Evolutionary conservation across 2,888 invertebrate genomes (phyloP), one percentile per base, ranked within the genome.

Genomic region (Ethmia dodecea): DNA sequence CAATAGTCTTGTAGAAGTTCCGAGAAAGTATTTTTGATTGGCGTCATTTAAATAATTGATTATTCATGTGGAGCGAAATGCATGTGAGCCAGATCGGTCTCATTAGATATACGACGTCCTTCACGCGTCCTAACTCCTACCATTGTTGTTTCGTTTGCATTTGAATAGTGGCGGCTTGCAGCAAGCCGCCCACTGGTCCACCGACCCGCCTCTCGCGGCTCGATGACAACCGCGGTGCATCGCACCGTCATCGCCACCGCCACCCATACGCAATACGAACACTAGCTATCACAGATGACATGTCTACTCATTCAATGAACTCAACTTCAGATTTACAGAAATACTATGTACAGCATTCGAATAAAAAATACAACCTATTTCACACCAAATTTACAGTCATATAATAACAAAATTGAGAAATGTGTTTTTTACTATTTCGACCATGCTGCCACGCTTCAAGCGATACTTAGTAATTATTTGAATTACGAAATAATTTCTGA

Each of bases 71-170:
- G 70, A 74, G 71, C 71, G 60, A 75, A 74, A 78, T 74, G 73
- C 72, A 75, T 79, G 70, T 76, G 70, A 67, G 69, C 60, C 71
- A 71, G 79, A 79, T 80, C 75, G 66, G 66, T 66, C 60, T 49
- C 72, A 80, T 81, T 74, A 77, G 76, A 80, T 81, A 79, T 78
- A 63, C 77, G 66, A 68, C 78, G 84, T 80, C 84, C 84, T 84
- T 86, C 80, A 83, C 81, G 78, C 81, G 83, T 78, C 84, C 83
- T 80, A 78, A 77, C 79, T 79, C 75, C 79, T 78, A 75, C 84
- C 76, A 83, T 83, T 84, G 83, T 84, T 74, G 61, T 71, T 63
- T 72, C 71, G 76, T 78, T 79, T 78, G 73, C 77, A 81, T 84
- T 79, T 76, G 74, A 83, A 83, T 80, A 69, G 76, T 69, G 70